phyloP scores from a whole-genome alignment of 2,797 vertebrate genomes.

The Furcifer pardalis region DNA sequence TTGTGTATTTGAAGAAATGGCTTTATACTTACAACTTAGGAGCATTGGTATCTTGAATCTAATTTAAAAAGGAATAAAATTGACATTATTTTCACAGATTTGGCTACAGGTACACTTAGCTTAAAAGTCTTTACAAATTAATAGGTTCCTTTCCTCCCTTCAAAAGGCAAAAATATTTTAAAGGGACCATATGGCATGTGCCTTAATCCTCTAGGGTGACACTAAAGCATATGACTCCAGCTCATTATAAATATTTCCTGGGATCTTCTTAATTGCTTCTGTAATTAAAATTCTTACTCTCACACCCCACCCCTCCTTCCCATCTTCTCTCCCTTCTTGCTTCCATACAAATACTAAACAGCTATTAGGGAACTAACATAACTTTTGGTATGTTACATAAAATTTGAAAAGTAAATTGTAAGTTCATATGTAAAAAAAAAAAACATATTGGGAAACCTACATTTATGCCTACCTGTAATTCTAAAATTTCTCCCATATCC shows the following conservation, averaged over 20 bases:
- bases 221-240: conserved; percentile 51
- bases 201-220: conserved; percentile 48
- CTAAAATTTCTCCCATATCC: background rate
- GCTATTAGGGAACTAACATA: conserved; percentile 7
- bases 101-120: background rate
- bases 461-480: background rate
- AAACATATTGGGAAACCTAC: background rate
- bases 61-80: background rate
- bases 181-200: conserved; percentile 50
- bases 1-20: background rate
- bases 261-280: conserved; percentile 49
- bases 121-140: conserved; percentile 18
- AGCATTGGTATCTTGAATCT: background rate
- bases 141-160: background rate
- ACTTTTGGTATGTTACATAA: background rate
- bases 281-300: conserved; percentile 57
- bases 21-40: background rate
- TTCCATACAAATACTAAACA: conserved; percentile 19
- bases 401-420: conserved; percentile 4
- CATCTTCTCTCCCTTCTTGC: background rate
- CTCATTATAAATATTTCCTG: conserved; percentile 58
- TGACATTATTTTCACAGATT: background rate
- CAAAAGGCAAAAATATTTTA: conserved; percentile 39
- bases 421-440: background rate
- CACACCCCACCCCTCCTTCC: background rate